Conservation (phyloP, 2,113 vertebrate genomes). For the Myanophis thanlyinensis region DNA sequence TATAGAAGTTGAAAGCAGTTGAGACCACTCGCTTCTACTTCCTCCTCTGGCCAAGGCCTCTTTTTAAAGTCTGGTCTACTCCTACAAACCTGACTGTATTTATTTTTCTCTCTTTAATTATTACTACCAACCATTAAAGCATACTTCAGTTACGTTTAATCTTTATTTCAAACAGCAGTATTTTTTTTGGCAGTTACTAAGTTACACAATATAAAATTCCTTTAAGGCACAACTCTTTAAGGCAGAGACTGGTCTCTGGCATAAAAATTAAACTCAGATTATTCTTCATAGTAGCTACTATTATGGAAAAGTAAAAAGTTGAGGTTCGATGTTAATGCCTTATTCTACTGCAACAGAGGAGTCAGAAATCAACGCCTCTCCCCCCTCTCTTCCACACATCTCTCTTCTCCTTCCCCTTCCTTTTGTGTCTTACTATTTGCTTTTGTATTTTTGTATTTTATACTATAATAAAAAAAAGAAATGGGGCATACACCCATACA, state of each 20-base stretch:
- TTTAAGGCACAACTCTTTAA: neutral
- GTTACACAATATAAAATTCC: neutral
- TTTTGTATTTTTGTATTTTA: too few species aligned
- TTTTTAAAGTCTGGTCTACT: neutral
- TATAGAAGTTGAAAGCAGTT: neutral
- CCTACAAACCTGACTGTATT: neutral
- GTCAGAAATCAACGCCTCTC: too few species aligned
- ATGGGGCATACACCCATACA: neutral
- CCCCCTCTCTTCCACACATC: too few species aligned
- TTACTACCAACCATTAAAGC: neutral
- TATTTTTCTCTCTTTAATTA: neutral
- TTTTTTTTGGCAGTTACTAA: neutral
- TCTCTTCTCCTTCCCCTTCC: too few species aligned
- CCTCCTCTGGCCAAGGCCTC: neutral
- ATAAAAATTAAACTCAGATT: neutral
- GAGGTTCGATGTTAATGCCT: too few species aligned
- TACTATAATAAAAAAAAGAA: too few species aligned
- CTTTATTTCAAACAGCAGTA: neutral
- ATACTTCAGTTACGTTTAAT: neutral
- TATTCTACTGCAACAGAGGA: too few species aligned
- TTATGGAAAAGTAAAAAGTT: too few species aligned
- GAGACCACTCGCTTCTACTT: neutral
- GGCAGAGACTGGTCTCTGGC: neutral
- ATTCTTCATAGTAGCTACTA: neutral
- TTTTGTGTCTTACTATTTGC: too few species aligned